A percentile compares a stretch with the other conserved stretches of the same genome.
phyloP scores from a whole-genome alignment of 1,140 invertebrate species.

The Anastrepha obliqua region DNA sequence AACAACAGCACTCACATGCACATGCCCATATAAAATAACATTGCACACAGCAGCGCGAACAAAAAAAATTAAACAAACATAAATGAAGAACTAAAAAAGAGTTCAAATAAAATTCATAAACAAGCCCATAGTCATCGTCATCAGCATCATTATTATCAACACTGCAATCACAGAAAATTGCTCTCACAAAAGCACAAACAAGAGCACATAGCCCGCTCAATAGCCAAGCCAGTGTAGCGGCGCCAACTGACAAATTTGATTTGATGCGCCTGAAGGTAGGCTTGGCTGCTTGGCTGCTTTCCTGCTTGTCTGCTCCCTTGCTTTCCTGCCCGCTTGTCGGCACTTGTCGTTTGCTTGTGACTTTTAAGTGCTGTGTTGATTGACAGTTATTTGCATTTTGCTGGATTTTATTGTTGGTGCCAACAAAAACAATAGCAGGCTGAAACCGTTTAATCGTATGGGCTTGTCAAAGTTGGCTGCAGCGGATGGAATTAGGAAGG shows the following conservation, averaged over 20 bases:
- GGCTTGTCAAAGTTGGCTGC: not conserved
- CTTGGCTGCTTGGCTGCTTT: not conserved
- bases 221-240: conserved; percentile 1
- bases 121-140: conserved; percentile 10
- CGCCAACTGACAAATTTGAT: conserved; percentile 26
- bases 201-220: conserved; percentile 8
- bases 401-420: not conserved
- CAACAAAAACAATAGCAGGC: not conserved
- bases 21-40: not conserved
- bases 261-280: conserved; percentile 37
- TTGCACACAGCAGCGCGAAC: not conserved
- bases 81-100: not conserved
- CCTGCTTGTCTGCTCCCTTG: not conserved
- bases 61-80: not conserved
- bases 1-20: not conserved
- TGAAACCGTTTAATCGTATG: not conserved
- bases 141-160: conserved; percentile 36
- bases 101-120: conserved; percentile 49
- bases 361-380: not conserved
- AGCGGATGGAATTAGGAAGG: not conserved
- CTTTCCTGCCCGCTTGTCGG: not conserved
- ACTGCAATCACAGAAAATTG: conserved; percentile 19
- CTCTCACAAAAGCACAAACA: conserved; percentile 37
- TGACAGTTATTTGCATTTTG: conserved; percentile 37
- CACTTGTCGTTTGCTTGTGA: not conserved